Conservation (phyloP, 2,888 invertebrate species). For the Physocephala rufipes region DNA sequence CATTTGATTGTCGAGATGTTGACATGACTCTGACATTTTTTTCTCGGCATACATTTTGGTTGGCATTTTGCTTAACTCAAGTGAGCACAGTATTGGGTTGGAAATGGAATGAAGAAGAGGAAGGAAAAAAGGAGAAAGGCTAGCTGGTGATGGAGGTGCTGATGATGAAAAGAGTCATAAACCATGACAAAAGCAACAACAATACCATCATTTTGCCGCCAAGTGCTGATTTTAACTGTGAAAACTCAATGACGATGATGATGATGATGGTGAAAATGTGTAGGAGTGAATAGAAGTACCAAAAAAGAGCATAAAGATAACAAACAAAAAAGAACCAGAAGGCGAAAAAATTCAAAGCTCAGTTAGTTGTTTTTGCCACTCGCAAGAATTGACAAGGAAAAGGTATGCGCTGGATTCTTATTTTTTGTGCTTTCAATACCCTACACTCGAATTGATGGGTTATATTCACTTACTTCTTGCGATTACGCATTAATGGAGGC, state of each 20-base stretch:
- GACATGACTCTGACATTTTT: slow-evolving; percentile 34
- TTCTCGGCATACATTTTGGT: slow-evolving; percentile 29
- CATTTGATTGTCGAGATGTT: slow-evolving; percentile 32
- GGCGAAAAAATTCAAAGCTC: slow-evolving; percentile 10
- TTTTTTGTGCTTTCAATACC: background rate
- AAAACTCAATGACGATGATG: background rate
- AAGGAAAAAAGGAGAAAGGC: no score
- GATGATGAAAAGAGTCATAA: no score
- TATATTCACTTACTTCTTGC: no score
- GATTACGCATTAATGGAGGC: no score
- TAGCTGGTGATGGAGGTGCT: no score
- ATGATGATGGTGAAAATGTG: background rate
- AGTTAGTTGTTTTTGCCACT: background rate
- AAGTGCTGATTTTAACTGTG: slow-evolving; percentile 18
- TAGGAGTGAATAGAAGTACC: no score
- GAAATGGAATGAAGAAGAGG: background rate
- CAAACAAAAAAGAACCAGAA: no score
- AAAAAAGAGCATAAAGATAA: background rate
- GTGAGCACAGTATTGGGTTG: slow-evolving; percentile 8
- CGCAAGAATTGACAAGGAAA: slow-evolving; percentile 21
- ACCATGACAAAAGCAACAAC: no score
- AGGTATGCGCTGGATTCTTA: slow-evolving; percentile 2
- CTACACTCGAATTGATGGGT: no score
- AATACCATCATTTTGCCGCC: background rate
- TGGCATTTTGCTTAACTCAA: slow-evolving; percentile 22